phyloP scores from a whole-genome alignment of 2,888 invertebrate genomes.

The Petrophora chlorosata region DNA sequence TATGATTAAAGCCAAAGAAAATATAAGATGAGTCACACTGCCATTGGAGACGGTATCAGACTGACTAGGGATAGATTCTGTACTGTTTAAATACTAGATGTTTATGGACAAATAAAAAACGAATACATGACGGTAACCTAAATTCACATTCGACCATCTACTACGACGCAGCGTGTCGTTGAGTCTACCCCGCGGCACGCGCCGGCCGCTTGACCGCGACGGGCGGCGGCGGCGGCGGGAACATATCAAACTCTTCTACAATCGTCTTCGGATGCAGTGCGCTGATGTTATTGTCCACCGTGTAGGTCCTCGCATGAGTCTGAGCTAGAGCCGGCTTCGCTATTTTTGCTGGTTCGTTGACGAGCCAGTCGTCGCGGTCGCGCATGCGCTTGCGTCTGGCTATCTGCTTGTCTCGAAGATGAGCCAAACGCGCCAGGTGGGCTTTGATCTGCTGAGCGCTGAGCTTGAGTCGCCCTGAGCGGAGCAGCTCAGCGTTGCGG shows the following conservation, averaged over 20 bases:
- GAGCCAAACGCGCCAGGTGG: constrained; percentile 67
- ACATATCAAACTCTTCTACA: constrained; percentile 80
- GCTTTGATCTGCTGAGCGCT: constrained; percentile 69
- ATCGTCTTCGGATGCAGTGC: constrained; percentile 84
- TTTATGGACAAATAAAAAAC: too few species aligned
- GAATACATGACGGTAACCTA: background rate
- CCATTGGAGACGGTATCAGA: too few species aligned
- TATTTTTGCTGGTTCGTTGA: constrained; percentile 67
- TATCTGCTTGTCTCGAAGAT: constrained; percentile 72
- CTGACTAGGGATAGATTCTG: background rate
- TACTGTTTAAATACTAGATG: too few species aligned
- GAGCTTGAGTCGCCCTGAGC: constrained; percentile 69
- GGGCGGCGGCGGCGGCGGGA: constrained; percentile 52
- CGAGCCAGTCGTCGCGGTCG: constrained; percentile 65
- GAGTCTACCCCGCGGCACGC: constrained; percentile 47
- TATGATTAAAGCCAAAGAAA: too few species aligned
- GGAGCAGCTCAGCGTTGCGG: constrained; percentile 70
- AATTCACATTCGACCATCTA: background rate
- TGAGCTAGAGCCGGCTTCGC: constrained; percentile 65
- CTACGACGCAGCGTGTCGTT: constrained; percentile 23
- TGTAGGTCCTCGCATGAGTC: constrained; percentile 81
- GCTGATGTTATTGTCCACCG: constrained; percentile 78
- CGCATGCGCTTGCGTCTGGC: constrained; percentile 59
- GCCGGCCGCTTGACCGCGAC: constrained; percentile 28
- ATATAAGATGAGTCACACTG: too few species aligned